Evolutionary conservation across 2,113 vertebrate genomes (phyloP).

Genomic region (Ptychochromis oligacanthus): DNA sequence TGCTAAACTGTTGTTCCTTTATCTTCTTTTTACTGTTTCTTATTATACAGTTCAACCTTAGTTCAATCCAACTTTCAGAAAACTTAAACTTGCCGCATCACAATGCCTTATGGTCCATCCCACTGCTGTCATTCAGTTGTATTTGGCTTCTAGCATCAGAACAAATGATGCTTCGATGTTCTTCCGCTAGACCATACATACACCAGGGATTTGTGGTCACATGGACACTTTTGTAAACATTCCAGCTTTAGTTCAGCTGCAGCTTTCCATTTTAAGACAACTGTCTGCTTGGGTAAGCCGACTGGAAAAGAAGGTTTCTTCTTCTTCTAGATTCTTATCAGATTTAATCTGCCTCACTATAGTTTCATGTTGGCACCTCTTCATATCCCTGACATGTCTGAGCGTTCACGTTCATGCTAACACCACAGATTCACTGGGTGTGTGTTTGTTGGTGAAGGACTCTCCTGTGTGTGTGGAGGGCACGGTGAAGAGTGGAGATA

Average conservation of each 20-base stretch:
- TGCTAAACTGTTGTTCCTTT: no score
- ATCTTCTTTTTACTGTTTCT: neutral
- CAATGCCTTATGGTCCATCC: neutral
- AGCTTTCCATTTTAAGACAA: slow-evolving; percentile 49
- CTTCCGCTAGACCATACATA: no score
- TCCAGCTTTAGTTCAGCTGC: slow-evolving; percentile 41
- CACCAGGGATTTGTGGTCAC: slow-evolving; percentile 53
- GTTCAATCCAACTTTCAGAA: neutral
- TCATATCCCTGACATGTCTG: neutral
- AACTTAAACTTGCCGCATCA: no score
- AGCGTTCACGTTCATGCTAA: neutral
- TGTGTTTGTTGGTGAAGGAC: neutral
- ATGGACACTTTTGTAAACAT: slow-evolving; percentile 52
- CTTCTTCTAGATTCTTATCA: neutral
- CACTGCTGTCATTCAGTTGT: slow-evolving; percentile 47
- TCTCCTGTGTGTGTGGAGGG: neutral
- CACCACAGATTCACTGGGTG: neutral
- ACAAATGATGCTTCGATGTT: no score
- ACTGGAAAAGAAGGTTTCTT: neutral
- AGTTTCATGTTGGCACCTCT: neutral
- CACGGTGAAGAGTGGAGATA: neutral
- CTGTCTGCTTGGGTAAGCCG: slow-evolving; percentile 28
- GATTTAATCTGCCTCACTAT: neutral
- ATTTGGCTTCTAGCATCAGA: slow-evolving; percentile 39
- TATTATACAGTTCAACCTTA: neutral